Percentiles rank a stretch among this genome's conserved stretches.
Evolutionary conservation across 2,113 vertebrate species (phyloP).

Genomic region (Hyperoodon ampullatus): DNA sequence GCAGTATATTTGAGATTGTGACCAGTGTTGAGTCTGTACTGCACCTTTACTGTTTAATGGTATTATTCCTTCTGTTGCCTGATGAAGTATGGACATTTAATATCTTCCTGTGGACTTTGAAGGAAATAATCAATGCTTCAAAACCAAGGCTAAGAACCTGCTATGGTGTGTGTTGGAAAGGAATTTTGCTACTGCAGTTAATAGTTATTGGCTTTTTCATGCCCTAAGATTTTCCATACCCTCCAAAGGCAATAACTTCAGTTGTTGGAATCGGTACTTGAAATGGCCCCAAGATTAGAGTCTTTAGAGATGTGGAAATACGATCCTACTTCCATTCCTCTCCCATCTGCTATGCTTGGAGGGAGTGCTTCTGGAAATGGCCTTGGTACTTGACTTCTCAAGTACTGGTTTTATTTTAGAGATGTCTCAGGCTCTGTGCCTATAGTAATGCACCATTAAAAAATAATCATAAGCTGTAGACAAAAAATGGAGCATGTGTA

Average conservation of each 20-base stretch:
- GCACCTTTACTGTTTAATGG: background rate
- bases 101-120: background rate
- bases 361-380: slow-evolving; percentile 15
- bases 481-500: background rate
- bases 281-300: background rate
- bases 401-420: slow-evolving; percentile 38
- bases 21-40: background rate
- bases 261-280: background rate
- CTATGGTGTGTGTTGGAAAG: background rate
- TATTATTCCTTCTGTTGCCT: slow-evolving; percentile 10
- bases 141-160: background rate
- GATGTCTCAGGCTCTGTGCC: background rate
- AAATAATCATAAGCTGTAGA: background rate
- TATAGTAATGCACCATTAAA: background rate
- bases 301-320: background rate
- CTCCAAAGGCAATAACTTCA: background rate
- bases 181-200: background rate
- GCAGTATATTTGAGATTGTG: background rate
- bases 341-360: background rate
- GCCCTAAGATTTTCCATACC: background rate
- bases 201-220: background rate
- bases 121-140: background rate
- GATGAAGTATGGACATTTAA: slow-evolving; percentile 14
- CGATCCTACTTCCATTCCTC: background rate
- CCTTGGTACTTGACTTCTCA: background rate